These are phyloP conservation scores for Drosophila siamana DNA, from an alignment of 2,888 invertebrate species.

Conservation along the genomic window DNA sequence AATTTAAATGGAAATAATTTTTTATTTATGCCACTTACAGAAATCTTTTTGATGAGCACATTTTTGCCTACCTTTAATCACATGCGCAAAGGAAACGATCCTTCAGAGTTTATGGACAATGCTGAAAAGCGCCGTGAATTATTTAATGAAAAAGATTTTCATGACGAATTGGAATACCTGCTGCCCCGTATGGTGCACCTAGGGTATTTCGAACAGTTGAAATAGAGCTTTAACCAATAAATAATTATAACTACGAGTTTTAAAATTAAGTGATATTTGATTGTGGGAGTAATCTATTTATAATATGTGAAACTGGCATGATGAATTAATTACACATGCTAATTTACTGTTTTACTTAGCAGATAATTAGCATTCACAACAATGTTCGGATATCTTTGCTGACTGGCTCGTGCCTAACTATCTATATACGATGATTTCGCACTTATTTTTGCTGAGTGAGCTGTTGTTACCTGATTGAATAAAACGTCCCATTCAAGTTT, in stretches of 20 bases:
- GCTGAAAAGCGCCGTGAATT: not conserved
- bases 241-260: not conserved
- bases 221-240: not conserved
- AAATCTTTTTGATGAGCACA: conserved; percentile 27
- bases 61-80: conserved; percentile 33
- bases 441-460: not conserved
- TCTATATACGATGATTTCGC: not conserved
- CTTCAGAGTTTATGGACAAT: conserved; percentile 16
- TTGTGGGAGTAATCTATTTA: not conserved
- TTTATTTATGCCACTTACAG: conserved; percentile 13
- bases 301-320: not conserved
- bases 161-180: conserved; percentile 31
- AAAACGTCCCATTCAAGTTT: not conserved
- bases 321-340: not conserved
- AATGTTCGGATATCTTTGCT: not conserved
- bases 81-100: conserved; percentile 22
- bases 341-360: not conserved
- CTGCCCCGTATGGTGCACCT: conserved; percentile 55
- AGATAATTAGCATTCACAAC: not conserved
- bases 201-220: conserved; percentile 63
- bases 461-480: conserved; percentile 1
- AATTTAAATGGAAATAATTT: not conserved
- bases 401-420: not conserved
- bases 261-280: not conserved
- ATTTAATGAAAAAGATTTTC: conserved; percentile 20